These are phyloP conservation scores for Brenthis ino DNA, from an alignment of 2,888 invertebrate genomes.

Conservation along the genomic window DNA sequence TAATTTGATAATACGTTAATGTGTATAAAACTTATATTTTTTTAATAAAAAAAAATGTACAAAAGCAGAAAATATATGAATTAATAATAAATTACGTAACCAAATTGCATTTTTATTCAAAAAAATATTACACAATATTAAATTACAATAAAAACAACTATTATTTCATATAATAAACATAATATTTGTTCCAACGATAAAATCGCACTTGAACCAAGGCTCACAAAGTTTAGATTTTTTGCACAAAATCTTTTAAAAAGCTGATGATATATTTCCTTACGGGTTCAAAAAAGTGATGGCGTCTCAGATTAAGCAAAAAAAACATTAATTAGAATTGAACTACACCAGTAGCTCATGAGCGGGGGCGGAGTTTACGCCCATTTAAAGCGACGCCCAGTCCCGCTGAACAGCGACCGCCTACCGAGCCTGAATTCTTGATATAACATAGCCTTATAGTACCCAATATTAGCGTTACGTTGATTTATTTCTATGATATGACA, in stretches of 20 bases:
- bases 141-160: too few relatives aligned
- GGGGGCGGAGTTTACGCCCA: slow-evolving; percentile 62
- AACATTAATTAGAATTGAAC: slow-evolving; percentile 48
- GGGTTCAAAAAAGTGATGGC: not conserved
- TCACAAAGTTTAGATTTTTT: not conserved
- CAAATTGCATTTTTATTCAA: too few relatives aligned
- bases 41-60: too few relatives aligned
- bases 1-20: too few relatives aligned
- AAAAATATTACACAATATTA: too few relatives aligned
- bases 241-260: not conserved
- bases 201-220: not conserved
- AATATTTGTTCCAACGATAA: too few relatives aligned
- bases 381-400: slow-evolving; percentile 73
- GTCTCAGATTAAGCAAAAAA: slow-evolving; percentile 42
- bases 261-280: slow-evolving; percentile 5
- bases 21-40: too few relatives aligned
- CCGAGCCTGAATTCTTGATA: slow-evolving; percentile 23
- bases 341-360: slow-evolving; percentile 52
- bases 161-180: too few relatives aligned
- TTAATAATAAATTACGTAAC: too few relatives aligned
- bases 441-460: slow-evolving; percentile 4
- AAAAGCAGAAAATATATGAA: too few relatives aligned
- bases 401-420: slow-evolving; percentile 75
- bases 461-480: slow-evolving; percentile 15
- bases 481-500: slow-evolving; percentile 14